A percentile compares a stretch with the other conserved stretches of the same genome.
Evolutionary conservation across 2,888 invertebrate species (phyloP).

Genomic region (Thymelicus acteon): DNA sequence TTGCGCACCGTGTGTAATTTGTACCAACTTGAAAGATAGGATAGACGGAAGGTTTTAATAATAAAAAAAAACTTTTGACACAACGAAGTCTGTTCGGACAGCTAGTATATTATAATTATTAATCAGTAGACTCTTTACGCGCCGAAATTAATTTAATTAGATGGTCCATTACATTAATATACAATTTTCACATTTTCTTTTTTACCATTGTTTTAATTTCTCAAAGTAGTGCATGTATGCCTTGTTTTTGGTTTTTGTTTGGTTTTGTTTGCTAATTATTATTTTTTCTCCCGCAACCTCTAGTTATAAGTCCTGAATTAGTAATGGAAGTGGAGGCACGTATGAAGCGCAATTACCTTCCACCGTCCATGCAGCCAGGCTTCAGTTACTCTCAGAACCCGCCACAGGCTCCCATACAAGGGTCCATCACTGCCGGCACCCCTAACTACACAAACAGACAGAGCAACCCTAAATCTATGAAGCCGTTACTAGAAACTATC

Average conservation of each 20-base stretch:
- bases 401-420: conserved; percentile 58
- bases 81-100: no score
- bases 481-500: conserved; percentile 69
- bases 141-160: neutral
- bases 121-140: neutral
- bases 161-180: neutral
- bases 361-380: conserved; percentile 86
- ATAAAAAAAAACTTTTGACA: no score
- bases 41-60: no score
- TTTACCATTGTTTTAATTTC: neutral
- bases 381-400: conserved; percentile 70
- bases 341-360: conserved; percentile 92
- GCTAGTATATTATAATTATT: no score
- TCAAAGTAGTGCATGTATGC: conserved; percentile 49
- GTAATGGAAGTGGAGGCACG: conserved; percentile 95
- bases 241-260: conserved; percentile 41
- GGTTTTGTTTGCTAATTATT: conserved; percentile 51
- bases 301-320: conserved; percentile 95
- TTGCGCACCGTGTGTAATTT: no score
- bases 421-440: conserved; percentile 57
- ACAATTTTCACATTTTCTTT: neutral
- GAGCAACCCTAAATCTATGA: conserved; percentile 59
- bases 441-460: conserved; percentile 52
- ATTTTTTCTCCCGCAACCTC: conserved; percentile 51
- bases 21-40: no score